Evolutionary conservation across 2,888 invertebrate genomes (phyloP).

Genomic region (Plebejus melissa): DNA sequence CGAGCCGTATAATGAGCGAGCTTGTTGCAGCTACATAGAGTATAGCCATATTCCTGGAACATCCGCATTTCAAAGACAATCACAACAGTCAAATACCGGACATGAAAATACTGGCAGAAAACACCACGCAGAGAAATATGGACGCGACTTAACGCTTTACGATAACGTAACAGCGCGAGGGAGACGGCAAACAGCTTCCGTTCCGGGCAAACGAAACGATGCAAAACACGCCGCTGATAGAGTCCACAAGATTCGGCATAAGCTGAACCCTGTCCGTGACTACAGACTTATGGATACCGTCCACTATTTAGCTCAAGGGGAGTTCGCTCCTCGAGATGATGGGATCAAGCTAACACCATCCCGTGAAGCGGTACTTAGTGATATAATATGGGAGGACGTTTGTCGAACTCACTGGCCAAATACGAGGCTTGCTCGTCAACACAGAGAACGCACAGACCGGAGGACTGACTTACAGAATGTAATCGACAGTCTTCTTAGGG

Average conservation of each 20-base stretch:
- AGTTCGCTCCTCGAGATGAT: constrained; percentile 72
- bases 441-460: constrained; percentile 56
- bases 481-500: constrained; percentile 65
- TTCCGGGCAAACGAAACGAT: constrained; percentile 64
- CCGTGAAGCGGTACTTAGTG: constrained; percentile 70
- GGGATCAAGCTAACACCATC: constrained; percentile 72
- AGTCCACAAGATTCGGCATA: constrained; percentile 68
- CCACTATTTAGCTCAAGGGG: constrained; percentile 72
- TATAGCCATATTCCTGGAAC: constrained; percentile 70
- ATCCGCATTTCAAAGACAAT: constrained; percentile 67
- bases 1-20: constrained; percentile 44
- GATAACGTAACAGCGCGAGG: constrained; percentile 70
- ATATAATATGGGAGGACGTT: constrained; percentile 73
- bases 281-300: constrained; percentile 73
- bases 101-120: neutral
- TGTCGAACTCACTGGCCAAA: constrained; percentile 74
- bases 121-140: constrained; percentile 70
- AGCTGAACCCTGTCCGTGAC: constrained; percentile 69
- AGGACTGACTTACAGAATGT: constrained; percentile 64
- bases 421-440: constrained; percentile 61
- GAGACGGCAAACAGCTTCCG: constrained; percentile 64
- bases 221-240: constrained; percentile 67
- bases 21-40: constrained; percentile 68
- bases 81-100: constrained; percentile 48
- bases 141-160: constrained; percentile 68